Conservation (phyloP, 2,888 invertebrate species). For the Standfussiana lucernea region DNA sequence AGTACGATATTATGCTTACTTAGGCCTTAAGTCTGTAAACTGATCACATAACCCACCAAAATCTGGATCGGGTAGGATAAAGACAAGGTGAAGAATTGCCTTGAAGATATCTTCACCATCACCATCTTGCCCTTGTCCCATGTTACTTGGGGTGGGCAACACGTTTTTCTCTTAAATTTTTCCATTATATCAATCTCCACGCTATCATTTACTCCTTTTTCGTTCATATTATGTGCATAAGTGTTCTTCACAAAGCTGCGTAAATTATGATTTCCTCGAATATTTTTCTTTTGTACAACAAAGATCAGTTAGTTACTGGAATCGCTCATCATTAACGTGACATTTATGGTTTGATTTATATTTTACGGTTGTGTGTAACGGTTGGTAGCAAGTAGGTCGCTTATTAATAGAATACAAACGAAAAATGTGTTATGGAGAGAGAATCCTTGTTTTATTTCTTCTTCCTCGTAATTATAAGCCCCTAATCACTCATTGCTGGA, state of each 20-base stretch:
- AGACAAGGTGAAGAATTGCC: too few relatives aligned
- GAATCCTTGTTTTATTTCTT: not conserved
- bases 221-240: too few relatives aligned
- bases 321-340: not conserved
- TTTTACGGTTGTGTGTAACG: constrained; percentile 47
- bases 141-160: not conserved
- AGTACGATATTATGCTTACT: not conserved
- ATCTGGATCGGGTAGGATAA: too few relatives aligned
- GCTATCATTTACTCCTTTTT: not conserved
- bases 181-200: too few relatives aligned
- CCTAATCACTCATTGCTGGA: not conserved
- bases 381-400: constrained; percentile 41
- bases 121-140: not conserved
- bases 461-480: not conserved
- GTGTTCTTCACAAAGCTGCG: not conserved
- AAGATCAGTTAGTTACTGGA: constrained; percentile 9
- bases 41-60: not conserved
- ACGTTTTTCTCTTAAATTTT: not conserved
- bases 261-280: not conserved
- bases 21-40: not conserved
- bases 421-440: not conserved
- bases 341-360: constrained; percentile 50
- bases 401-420: constrained; percentile 22
- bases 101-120: not conserved
- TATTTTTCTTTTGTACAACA: too few relatives aligned